Evolutionary conservation across 2,888 invertebrate species (phyloP).

Genomic region (Torymus aiolomorphi): DNA sequence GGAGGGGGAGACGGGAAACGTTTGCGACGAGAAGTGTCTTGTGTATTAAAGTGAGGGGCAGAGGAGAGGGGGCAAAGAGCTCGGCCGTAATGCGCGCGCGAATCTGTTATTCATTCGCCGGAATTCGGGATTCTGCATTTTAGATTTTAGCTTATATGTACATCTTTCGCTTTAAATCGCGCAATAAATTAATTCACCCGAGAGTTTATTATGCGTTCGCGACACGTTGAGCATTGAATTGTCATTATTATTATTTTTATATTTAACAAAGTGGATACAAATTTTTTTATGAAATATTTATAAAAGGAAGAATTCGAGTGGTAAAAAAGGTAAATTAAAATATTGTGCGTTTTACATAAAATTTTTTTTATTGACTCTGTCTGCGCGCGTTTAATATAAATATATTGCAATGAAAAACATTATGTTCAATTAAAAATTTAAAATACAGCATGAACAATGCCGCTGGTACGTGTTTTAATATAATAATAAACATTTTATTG

Average conservation of each 20-base stretch:
- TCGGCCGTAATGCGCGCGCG: constrained; percentile 2
- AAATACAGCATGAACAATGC: too few relatives aligned
- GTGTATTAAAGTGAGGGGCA: constrained; percentile 39
- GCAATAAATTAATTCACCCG: too few relatives aligned
- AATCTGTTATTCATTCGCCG: too few relatives aligned
- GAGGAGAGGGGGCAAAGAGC: background rate
- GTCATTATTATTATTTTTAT: too few relatives aligned
- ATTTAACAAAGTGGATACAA: too few relatives aligned
- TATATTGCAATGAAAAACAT: background rate
- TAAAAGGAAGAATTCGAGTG: background rate
- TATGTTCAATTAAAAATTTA: background rate
- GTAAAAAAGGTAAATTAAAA: background rate
- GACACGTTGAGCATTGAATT: too few relatives aligned
- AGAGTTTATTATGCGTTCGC: too few relatives aligned
- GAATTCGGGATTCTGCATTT: too few relatives aligned
- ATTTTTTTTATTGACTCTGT: background rate
- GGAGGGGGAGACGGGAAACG: constrained; percentile 21
- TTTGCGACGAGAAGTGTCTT: constrained; percentile 59
- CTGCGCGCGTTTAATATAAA: background rate
- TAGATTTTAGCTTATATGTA: too few relatives aligned
- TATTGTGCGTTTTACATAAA: background rate
- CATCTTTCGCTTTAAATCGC: too few relatives aligned
- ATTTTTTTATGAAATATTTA: background rate
- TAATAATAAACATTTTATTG: too few relatives aligned
- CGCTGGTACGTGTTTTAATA: too few relatives aligned